Evolutionary conservation across 2,888 invertebrate genomes (phyloP), one percentile per base, ranked within the genome.

Genomic region (Disparrhopalites patrizii): DNA sequence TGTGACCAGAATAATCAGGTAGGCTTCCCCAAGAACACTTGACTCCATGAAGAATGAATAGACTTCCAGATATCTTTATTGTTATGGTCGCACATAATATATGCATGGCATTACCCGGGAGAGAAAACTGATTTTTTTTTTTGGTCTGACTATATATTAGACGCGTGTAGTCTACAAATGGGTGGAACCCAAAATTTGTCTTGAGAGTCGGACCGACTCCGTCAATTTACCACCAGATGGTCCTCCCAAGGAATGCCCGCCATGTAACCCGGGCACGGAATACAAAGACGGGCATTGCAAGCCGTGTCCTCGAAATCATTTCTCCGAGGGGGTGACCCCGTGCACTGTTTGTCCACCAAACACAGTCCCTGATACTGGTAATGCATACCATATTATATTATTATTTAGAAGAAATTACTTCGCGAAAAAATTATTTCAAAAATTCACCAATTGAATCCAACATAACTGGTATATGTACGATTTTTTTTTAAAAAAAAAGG

Each of bases 191-290:
- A 79, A 81, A 70, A 80, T 83, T 58, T 85, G 85, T 75, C 76
- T 80, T 27, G 80, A 81, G 18, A 78, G 79, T 63, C 65, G 78
- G 25, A 72, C 77, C 1, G 79, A 76, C 0, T 78, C 82, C 0
- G 79, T 78, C 1, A 69, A 76, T 3, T 77, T 83, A 15, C 82
- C 83, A 1, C 67, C 73, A 3, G 73, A 78, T 13, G 77, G 77
- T 1, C 67, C 77, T 58, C 71, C 77, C 65, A 76, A 76, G 57
- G 65, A 74, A 2, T 55, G 54, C 18, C 81, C 81, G 1, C 81
- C 82, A 1, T 85, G 84, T 75, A 84, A 83, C 74, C 81, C 82
- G 13, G 85, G 84, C 65, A 83, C 82, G 81, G 78, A 79, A 68
- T 78, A 78, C 68, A 70, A 72, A n/a, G 77, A 79, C 31, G 77